Conservation (phyloP, 2,797 vertebrate genomes). For the Pseudocheirus occidentalis region DNA sequence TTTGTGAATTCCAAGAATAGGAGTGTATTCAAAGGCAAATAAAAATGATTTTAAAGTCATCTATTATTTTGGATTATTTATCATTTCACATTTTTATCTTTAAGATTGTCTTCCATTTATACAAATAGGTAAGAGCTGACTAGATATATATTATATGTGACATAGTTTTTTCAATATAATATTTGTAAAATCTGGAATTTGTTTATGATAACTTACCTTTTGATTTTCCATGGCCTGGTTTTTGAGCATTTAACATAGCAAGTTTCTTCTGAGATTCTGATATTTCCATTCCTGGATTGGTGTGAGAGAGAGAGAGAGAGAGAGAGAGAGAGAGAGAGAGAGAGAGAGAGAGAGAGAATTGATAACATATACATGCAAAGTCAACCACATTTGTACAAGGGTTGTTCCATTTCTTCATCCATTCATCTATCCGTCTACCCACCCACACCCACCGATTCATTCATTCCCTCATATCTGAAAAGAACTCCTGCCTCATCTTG, state of each 20-base stretch:
- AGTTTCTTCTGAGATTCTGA: constrained; percentile 95
- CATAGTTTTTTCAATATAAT: not conserved
- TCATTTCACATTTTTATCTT: not conserved
- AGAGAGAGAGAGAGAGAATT: not conserved
- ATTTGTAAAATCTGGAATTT: not conserved
- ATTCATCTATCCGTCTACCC: not conserved
- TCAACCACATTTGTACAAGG: too few species aligned
- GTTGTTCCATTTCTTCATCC: not conserved
- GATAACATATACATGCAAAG: not conserved
- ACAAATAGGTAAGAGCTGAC: not conserved
- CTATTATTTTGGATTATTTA: not conserved
- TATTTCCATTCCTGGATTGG: constrained; percentile 93
- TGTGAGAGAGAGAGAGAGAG: too few species aligned
- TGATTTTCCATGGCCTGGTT: constrained; percentile 93
- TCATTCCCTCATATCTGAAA: not conserved
- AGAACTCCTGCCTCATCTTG: not conserved
- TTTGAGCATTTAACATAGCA: constrained; percentile 94
- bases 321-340: not conserved
- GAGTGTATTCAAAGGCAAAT: not conserved
- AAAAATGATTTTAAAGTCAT: not conserved
- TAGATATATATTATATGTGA: not conserved
- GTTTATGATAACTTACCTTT: constrained; percentile 87
- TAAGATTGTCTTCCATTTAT: not conserved
- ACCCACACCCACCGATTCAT: not conserved
- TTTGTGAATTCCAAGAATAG: not conserved